Base-by-base conservation (phyloP, 2,888 invertebrate species). In the Imbricaverruca yamaguchii region DNA sequence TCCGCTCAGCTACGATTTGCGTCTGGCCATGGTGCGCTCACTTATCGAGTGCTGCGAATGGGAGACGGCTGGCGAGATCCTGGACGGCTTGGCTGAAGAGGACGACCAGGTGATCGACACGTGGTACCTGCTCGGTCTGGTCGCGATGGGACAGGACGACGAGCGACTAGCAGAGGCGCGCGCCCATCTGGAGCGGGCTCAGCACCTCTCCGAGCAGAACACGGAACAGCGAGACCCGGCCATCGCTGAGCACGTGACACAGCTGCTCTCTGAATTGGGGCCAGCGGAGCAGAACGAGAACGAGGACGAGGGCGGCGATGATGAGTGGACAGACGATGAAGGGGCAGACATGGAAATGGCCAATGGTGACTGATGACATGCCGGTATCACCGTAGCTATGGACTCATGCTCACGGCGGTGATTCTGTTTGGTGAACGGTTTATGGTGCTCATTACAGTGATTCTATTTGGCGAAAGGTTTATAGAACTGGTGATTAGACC, bases 61-160 rank as follows among this genome's bases (percentile, higher is more conserved):
- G 84, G 87, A 88, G 83, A 87, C 85, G 78, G 87, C 87, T 12
- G 84, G 84, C 61, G 87, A 87, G 81, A 86, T 89, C 23, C 84
- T 88, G 59, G 88, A 88, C 80, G 85, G 87, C 13, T 84, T 89
- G 65, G 81, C 88, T 57, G 88, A 87, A 84, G 88, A 89, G 84
- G 87, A 88, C 84, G 88, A 89, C 83, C 86, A 87, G 83, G 85
- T 86, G 21, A 86, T 87, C 21, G 87, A 88, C 82, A 85, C 87
- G 57, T 89, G 88, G 88, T 88, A 89, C 85, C 84, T 88, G 83
- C 85, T 88, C 82, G 88, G 88, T 13, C 88, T 87, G 87, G 85
- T 86, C 18, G 87, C 87, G 84, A 86, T 87, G 84, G 84, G 87
- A 74, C 86, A 86, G 81, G 83, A 82, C 61, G 81, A 81, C 65